Percentiles rank a stretch among this genome's conserved stretches.
These are phyloP conservation scores for Drosophila quinaria DNA, from an alignment of 2,888 invertebrate genomes.

Conservation along the genomic window DNA sequence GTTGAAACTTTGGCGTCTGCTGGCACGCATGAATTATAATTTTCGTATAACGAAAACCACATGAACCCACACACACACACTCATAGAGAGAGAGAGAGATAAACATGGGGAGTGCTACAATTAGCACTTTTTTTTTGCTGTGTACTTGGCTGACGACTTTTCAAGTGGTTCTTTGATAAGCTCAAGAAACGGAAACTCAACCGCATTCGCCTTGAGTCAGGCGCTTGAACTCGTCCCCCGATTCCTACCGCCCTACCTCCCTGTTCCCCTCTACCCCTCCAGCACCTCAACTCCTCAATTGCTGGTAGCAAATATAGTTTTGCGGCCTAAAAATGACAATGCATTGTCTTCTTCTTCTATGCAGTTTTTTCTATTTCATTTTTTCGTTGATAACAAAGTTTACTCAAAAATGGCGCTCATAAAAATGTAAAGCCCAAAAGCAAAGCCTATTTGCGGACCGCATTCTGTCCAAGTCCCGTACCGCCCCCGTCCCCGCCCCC, in stretches of 20 bases:
- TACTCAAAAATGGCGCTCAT: slow-evolving; percentile 63
- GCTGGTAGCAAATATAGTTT: slow-evolving; percentile 71
- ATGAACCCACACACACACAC: slow-evolving; percentile 40
- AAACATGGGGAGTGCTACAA: slow-evolving; percentile 55
- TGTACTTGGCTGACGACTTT: slow-evolving; percentile 39
- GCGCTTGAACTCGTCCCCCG: slow-evolving; percentile 70
- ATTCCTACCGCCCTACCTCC: neutral
- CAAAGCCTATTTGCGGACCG: slow-evolving; percentile 76
- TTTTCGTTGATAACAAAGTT: slow-evolving; percentile 73
- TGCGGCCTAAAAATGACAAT: slow-evolving; percentile 74
- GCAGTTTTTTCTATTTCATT: slow-evolving; percentile 13
- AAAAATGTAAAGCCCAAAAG: slow-evolving; percentile 77
- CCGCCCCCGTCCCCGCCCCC: neutral
- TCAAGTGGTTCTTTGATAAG: slow-evolving; percentile 72
- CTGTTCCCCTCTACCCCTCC: neutral
- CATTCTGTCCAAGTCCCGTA: slow-evolving; percentile 39
- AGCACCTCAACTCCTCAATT: slow-evolving; percentile 7
- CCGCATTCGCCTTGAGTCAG: slow-evolving; percentile 71
- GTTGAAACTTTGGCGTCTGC: slow-evolving; percentile 81
- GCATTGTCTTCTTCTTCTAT: neutral
- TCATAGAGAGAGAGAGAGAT: slow-evolving; percentile 13
- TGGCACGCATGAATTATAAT: slow-evolving; percentile 77
- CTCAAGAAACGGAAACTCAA: slow-evolving; percentile 59
- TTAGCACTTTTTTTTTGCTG: slow-evolving; percentile 70
- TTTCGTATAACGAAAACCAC: slow-evolving; percentile 75